Base-by-base conservation (phyloP, 1,140 invertebrate species). In the Phymastichus coffea region DNA sequence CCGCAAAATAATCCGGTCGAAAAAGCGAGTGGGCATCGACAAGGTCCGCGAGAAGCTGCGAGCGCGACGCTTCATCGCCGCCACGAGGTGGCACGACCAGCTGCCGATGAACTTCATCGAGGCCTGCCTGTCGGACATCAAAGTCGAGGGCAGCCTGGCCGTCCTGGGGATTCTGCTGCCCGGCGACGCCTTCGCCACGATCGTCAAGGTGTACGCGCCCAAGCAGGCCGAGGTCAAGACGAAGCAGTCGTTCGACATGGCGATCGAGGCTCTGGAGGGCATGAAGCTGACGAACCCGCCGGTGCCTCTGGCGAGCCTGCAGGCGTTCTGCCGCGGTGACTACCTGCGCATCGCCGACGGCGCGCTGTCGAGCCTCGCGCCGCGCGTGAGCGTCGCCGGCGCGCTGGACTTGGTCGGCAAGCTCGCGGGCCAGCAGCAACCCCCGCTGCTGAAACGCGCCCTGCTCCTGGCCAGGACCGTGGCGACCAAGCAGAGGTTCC, bases 91-190 rank as follows among this genome's bases (percentile, higher is more conserved):
- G 52, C 23, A 55, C 19, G 10, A 49, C 12, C 52, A 55, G 2
- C 41, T 61, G 0, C 44, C 59, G 1, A 15, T 35, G 6, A 55
- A 40, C 12, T 61, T 61, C 23, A 30, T 51, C 7, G 53, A 61
- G 6, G 9, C 20, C 0, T 41, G 35, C 6, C 1, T 55, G 2
- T 0, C 2, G 2, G 46, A 56, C 4, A 28, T 56, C 1, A 7
- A 23, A 2, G 44, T 43, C 12, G 8, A 22, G 1, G 59, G 59
- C 0, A 49, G 46, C 25, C 10, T 61, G 0, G 1, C 26, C 2
- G 20, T 56, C 2, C 10, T 61, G 2, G 59, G 35, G 0, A 14
- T 61, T 2, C 23, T 61, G 2, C 17, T 61, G 1, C 52, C 55
- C 10, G 37, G 37, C 4, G 20, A 48, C 0, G 20, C 15, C 0